Conservation (phyloP, 2,797 vertebrate genomes). For the Hippocampus kuda region DNA sequence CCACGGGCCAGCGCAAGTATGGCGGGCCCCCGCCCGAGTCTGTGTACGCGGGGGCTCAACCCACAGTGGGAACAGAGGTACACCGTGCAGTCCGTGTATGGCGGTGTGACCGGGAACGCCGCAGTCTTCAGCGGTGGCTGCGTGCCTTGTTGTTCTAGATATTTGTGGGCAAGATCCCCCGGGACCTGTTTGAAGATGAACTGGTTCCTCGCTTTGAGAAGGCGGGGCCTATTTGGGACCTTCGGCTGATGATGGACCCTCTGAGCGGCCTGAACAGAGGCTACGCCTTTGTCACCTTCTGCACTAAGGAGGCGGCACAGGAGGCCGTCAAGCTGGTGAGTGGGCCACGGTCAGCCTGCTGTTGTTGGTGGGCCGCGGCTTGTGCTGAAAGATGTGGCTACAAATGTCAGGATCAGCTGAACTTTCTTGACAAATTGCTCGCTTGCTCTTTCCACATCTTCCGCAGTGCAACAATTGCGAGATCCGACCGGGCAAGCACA, state of each 20-base stretch:
- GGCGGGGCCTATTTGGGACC: constrained; percentile 93
- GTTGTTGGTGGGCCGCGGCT: too few species aligned
- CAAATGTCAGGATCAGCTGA: too few species aligned
- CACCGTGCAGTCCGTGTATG: not conserved
- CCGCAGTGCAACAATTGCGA: constrained; percentile 92
- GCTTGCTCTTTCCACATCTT: not conserved
- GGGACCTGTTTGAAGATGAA: constrained; percentile 93
- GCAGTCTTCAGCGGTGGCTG: not conserved
- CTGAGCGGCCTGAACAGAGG: constrained; percentile 91
- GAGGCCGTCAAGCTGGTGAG: constrained; percentile 92
- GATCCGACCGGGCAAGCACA: constrained; percentile 95
- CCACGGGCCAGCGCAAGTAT: constrained; percentile 93
- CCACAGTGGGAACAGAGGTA: constrained; percentile 90
- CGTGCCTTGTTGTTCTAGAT: constrained; percentile 61
- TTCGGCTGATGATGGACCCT: constrained; percentile 97
- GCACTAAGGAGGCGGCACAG: constrained; percentile 91
- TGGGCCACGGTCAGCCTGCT: too few species aligned
- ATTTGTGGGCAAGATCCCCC: constrained; percentile 94
- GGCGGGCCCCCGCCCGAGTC: constrained; percentile 89
- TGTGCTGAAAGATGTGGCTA: too few species aligned
- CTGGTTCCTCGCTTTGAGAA: constrained; percentile 95
- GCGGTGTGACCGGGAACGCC: not conserved
- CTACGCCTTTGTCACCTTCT: constrained; percentile 97
- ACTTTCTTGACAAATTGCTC: too few species aligned
- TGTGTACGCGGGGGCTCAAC: constrained; percentile 81